Base-by-base conservation (phyloP, 2,888 invertebrate species). In the Cynaeus angustus region DNA sequence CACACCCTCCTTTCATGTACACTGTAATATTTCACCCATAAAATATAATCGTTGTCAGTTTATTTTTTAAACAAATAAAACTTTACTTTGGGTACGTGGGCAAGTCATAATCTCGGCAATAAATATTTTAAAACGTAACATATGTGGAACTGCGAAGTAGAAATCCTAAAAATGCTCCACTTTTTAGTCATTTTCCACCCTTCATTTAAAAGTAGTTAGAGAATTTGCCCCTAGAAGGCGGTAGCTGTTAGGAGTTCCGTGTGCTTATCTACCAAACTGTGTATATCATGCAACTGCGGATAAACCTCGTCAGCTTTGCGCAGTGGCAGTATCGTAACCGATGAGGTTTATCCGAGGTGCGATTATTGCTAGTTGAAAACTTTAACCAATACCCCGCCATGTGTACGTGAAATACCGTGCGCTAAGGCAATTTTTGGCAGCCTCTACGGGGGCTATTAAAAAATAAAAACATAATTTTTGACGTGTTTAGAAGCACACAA, bases 341-440 rank as follows among this genome's bases (percentile, higher is more conserved):
- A 68, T 68, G 68, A 68, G 68, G 68, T 68, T 30, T 30, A 64
- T 64, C 68, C 68, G 68, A 68, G 68, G 68, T 68, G 68, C 68
- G 68, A 68, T 68, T 68, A 68, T 68, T 68, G 68, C 68, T 68
- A 68, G 68, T 68, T 68, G 68, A 68, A 68, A 68, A 68, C 68
- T 68, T 68, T 68, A 68, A 68, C 68, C 68, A 68, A 68, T 68
- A 68, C 68, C 68, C 68, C 68, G 68, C 68, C 64, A 68, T 41
- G 68, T 64, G 68, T 50, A 68, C 68, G 62, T 68, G 68, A 68
- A 68, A 68, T 68, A 68, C 56, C 62, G 68, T 68, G 68, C 68
- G 64, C 68, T 58, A 69, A 33, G 62, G 64, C 67, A 71, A 68
- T 67, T 67, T 68, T 71, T 67, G 56, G 55, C 64, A 59, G 65